Evolutionary conservation across 1,140 invertebrate genomes (phyloP), one percentile per base, ranked within the genome.

Genomic region (Plutomurus gul): DNA sequence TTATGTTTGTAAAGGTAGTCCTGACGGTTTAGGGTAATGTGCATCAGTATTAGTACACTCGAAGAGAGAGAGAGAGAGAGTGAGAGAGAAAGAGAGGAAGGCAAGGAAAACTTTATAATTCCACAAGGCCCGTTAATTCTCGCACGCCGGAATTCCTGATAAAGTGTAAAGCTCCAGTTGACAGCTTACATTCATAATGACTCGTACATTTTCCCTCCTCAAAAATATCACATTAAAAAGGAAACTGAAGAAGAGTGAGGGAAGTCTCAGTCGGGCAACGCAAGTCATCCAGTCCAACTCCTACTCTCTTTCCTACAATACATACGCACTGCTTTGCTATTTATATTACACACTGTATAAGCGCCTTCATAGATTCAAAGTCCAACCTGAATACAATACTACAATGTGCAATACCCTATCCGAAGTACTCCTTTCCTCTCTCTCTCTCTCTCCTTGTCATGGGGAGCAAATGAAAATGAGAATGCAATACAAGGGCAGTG

Each of bases 81-180:
- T 16, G 18, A 46, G 8, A 10, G 6, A 49, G 22, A 25, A 20
- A 37, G 33, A 60, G 75, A 76, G 33, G 36, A 46, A 72, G 49
- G 39, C 36, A 46, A 73, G 49, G 60, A 78, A 73, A 80, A 76
- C 27, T 80, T 80, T 80, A 60, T 76, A 80, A 76, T 71, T 73
- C 47, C 37, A 77, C 39, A 74, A 76, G 72, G 60, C 73, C 80
- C 80, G 76, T 81, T 81, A 81, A 81, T 81, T 81, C 75, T 81
- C 80, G 75, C 80, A 81, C 80, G 80, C 76, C 80, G 80, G 80
- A 81, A 81, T 77, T 81, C 49, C 79, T 77, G 79, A 81, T 81
- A 81, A 65, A 65, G 56, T 65, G 56, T 65, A 65, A 81, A 81
- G 70, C 76, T 77, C 75, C 70, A 77, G 47, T 73, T 74, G 78